These are phyloP conservation scores for Leistus spinibarbis DNA, from an alignment of 2,888 invertebrate genomes.

Conservation along the genomic window DNA sequence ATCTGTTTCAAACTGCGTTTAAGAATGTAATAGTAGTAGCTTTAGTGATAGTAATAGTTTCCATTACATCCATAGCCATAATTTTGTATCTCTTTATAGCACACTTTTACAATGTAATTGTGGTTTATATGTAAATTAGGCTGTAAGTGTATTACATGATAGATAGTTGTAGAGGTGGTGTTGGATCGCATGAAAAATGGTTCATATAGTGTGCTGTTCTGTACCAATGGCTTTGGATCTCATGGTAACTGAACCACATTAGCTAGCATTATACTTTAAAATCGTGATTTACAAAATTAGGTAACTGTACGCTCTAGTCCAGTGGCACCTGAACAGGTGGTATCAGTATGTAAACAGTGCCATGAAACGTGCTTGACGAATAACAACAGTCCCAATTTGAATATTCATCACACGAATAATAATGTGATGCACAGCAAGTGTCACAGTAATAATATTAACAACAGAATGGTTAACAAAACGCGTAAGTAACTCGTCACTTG, in stretches of 20 bases:
- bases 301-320: constrained; percentile 80
- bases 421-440: constrained; percentile 46
- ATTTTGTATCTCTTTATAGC: neutral
- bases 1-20: neutral
- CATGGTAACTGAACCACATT: neutral
- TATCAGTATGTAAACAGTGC: constrained; percentile 75
- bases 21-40: neutral
- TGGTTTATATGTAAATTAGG: neutral
- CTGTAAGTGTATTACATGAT: neutral
- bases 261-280: neutral
- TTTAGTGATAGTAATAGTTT: neutral
- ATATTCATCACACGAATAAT: constrained; percentile 46
- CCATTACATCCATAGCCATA: neutral
- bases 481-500: neutral
- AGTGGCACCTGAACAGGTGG: constrained; percentile 71
- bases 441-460: constrained; percentile 29
- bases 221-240: neutral
- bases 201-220: neutral
- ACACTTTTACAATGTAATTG: neutral
- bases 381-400: constrained; percentile 58
- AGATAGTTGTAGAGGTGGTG: neutral
- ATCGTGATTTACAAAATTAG: constrained; percentile 56
- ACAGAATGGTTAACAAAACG: neutral
- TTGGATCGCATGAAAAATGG: neutral
- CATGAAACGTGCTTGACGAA: constrained; percentile 76